phyloP scores from a whole-genome alignment of 2,113 vertebrate species.

The Gnathonemus echidnorhynchus region DNA sequence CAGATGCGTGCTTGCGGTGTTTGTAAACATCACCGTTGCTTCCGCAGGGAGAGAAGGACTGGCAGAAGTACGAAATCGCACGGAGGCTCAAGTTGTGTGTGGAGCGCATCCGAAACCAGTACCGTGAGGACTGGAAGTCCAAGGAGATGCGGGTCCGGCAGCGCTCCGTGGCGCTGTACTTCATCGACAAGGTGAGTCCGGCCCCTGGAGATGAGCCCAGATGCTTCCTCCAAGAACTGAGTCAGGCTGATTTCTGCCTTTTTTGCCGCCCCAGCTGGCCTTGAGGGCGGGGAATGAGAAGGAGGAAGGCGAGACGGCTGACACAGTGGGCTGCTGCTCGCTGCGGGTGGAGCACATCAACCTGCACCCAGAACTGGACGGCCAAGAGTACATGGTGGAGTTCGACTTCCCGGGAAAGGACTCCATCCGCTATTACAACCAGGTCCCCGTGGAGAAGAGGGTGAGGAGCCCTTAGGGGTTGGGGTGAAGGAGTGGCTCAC shows the following conservation, averaged over 20 bases:
- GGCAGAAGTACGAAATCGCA: constrained; percentile 95
- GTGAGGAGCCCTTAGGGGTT: constrained; percentile 54
- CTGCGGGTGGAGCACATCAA: constrained; percentile 90
- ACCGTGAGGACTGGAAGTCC: constrained; percentile 95
- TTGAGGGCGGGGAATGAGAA: constrained; percentile 97
- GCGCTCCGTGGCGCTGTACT: constrained; percentile 90
- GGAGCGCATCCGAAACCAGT: constrained; percentile 82
- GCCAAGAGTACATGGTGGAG: constrained; percentile 90
- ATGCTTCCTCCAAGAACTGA: neutral
- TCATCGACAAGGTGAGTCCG: constrained; percentile 87
- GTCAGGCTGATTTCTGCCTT: neutral
- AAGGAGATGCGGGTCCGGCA: constrained; percentile 96
- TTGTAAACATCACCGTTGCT: neutral
- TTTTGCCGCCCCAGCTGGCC: constrained; percentile 68
- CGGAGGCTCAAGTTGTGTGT: constrained; percentile 87
- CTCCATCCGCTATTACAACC: constrained; percentile 98
- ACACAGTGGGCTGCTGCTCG: constrained; percentile 96
- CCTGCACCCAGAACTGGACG: constrained; percentile 81
- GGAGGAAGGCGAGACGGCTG: constrained; percentile 94
- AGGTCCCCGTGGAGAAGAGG: constrained; percentile 95
- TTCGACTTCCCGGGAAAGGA: constrained; percentile 97
- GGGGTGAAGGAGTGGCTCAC: neutral
- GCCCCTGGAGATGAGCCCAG: neutral
- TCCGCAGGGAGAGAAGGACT: constrained; percentile 89
- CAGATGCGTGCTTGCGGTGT: neutral